Conservation (phyloP, 2,888 invertebrate species). For the Drosophila picticornis region DNA sequence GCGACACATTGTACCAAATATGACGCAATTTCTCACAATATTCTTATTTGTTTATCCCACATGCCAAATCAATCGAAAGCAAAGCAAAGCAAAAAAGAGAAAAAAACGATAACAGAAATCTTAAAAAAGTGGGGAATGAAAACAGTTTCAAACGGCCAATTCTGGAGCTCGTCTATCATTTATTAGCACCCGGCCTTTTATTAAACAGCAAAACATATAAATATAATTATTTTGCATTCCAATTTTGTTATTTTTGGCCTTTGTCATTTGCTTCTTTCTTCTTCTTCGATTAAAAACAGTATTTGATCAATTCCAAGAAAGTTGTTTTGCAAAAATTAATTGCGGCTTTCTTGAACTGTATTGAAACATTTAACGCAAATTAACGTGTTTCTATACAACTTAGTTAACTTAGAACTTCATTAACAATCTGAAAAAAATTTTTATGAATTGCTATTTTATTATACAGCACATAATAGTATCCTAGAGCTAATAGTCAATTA, state of each 20-base stretch:
- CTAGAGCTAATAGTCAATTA: neutral
- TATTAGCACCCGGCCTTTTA: neutral
- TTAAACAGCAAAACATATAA: neutral
- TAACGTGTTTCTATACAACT: too few species aligned
- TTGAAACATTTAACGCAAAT: neutral
- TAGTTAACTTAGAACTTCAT: neutral
- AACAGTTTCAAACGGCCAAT: slow-evolving; percentile 12
- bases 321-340: neutral
- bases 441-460: neutral
- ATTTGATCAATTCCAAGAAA: slow-evolving; percentile 13
- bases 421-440: neutral
- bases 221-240: neutral
- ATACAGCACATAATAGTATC: too few species aligned
- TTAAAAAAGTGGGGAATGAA: neutral
- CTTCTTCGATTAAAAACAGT: slow-evolving; percentile 2
- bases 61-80: slow-evolving; percentile 46
- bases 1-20: slow-evolving; percentile 62
- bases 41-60: slow-evolving; percentile 38
- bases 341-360: neutral
- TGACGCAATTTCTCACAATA: slow-evolving; percentile 68
- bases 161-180: slow-evolving; percentile 4
- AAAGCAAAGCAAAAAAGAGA: neutral
- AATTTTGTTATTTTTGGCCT: neutral
- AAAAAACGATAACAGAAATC: neutral
- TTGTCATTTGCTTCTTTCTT: neutral